These are phyloP conservation scores for Acanthochromis polyacanthus DNA, from an alignment of 2,113 vertebrate genomes.

Conservation along the genomic window DNA sequence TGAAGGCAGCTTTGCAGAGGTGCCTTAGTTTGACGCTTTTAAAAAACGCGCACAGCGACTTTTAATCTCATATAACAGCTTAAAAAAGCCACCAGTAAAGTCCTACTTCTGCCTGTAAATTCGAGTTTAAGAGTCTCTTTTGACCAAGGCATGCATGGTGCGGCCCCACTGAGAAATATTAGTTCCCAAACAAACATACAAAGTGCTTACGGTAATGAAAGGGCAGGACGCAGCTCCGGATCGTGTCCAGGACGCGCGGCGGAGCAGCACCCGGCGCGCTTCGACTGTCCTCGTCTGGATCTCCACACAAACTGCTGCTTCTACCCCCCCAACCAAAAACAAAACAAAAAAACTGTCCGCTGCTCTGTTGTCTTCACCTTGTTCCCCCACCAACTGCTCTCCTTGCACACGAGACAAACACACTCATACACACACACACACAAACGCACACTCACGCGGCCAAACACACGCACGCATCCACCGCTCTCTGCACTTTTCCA, in stretches of 20 bases:
- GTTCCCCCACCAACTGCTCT: constrained; percentile 23
- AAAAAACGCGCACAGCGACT: neutral
- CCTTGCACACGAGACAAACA: constrained; percentile 36
- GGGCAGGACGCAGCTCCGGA: constrained; percentile 29
- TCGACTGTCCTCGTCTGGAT: constrained; percentile 57
- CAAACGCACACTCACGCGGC: constrained; percentile 26
- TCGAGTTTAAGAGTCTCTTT: neutral
- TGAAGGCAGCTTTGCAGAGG: neutral
- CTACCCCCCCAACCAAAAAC: neutral
- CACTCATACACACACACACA: constrained; percentile 26
- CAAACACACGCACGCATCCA: constrained; percentile 37
- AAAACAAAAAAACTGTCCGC: constrained; percentile 5
- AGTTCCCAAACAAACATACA: constrained; percentile 39
- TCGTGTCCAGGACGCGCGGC: constrained; percentile 51
- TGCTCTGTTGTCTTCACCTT: constrained; percentile 61
- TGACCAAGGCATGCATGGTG: too few species aligned
- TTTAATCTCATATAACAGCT: too few species aligned
- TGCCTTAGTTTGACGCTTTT: neutral
- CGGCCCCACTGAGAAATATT: neutral
- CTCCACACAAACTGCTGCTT: constrained; percentile 38
- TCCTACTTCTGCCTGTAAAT: neutral
- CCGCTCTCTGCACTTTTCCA: constrained; percentile 46
- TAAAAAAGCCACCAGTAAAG: too few species aligned
- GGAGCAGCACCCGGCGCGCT: constrained; percentile 53
- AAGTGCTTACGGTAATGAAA: constrained; percentile 60